A percentile compares a stretch with the other conserved stretches of the same genome.
Evolutionary conservation across 2,113 vertebrate species (phyloP).

Genomic region (Maccullochella peelii): DNA sequence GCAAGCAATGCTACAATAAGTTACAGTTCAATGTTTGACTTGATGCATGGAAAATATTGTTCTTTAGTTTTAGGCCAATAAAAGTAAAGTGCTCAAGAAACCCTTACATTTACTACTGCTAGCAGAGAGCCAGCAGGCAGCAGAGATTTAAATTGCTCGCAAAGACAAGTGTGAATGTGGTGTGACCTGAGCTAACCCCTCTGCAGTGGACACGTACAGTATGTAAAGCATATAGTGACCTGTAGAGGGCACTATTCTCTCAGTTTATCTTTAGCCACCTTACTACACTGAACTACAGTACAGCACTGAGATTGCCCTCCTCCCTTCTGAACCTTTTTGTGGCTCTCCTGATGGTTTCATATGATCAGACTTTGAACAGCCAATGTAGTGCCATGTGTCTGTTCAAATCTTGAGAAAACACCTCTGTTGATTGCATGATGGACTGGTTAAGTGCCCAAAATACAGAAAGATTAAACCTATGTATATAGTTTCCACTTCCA

Average conservation of each 20-base stretch:
- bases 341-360: not conserved
- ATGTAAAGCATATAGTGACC: slow-evolving; percentile 39
- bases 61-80: not conserved
- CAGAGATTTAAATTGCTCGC: not conserved
- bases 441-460: not conserved
- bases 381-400: not conserved
- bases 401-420: not conserved
- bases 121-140: not conserved
- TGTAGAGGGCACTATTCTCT: slow-evolving; percentile 80
- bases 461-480: not conserved
- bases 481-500: not conserved
- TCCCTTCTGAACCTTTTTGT: not conserved
- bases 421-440: not conserved
- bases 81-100: not conserved
- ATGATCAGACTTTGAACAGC: not conserved
- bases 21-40: not conserved
- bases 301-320: not conserved
- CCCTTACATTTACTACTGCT: not conserved
- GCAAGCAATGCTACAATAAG: not conserved
- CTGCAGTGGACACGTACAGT: not conserved
- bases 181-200: slow-evolving; percentile 65
- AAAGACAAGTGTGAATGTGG: slow-evolving; percentile 25
- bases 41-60: not conserved
- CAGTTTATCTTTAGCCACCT: slow-evolving; percentile 40
- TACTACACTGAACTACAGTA: not conserved